Base-by-base conservation (phyloP, 2,113 vertebrate species). In the Ophiodon elongatus region DNA sequence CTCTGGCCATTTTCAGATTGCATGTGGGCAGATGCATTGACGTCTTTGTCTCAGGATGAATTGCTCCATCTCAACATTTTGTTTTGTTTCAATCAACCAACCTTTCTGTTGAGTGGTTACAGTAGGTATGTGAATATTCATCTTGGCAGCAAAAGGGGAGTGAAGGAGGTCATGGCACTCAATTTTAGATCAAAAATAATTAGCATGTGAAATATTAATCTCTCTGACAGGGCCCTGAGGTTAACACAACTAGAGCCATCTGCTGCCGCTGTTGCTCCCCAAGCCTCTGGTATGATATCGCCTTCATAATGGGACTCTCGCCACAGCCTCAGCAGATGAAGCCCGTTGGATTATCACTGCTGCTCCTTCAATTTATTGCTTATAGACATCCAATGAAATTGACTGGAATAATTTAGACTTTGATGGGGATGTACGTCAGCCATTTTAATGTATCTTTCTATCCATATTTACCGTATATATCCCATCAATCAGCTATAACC, bases 171-270 rank as follows among this genome's bases (percentile, higher is more conserved):
- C 73, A 84, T 54, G 66, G 71, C 85, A 83, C 73, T 88, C 85
- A 88, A 89, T 91, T 92, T 90, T 73, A 82, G 88, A 93, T 93
- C 80, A 84, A 90, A n/a, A 89, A 92, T 86, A 93, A 94, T 93
- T 94, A 92, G 80, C 76, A 85, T 83, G 66, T 89, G 85, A 89
- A 91, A 92, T 85, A 91, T 91, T 73, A 66, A 91, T 89, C 90
- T 91, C 23, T 82, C 62, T 86, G 91, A 86, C 87, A 80, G 79
- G 45, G 88, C 89, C 86, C 76, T 79, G 82, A 88, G 88, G 89
- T 90, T 89, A 90, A 88, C 65, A 71, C 56, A 84, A 85, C 88
- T 70, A 74, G 43, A 89, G 80, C 79, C 90, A 92, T 91, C 79
- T 83, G 78, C 87, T 76, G 81, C 73, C 29, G 23, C 74, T 76